Conservation (phyloP, 2,113 vertebrate genomes). For the Notothenia rossii region DNA sequence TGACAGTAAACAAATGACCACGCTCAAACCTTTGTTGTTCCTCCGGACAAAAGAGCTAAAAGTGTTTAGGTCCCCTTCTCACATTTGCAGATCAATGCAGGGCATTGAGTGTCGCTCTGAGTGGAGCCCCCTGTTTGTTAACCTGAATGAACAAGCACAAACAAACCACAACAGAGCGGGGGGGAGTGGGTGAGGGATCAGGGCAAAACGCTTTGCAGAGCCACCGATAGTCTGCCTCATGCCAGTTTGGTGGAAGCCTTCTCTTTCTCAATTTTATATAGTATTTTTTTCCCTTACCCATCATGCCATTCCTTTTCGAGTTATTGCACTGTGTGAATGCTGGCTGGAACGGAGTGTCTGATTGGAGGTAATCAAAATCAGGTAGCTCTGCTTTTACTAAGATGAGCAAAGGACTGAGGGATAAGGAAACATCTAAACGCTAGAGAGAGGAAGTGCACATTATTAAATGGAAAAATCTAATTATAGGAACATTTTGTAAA, state of each 20-base stretch:
- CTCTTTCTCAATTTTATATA: not conserved
- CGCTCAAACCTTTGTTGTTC: not conserved
- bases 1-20: constrained; percentile 53
- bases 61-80: not conserved
- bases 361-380: constrained; percentile 1
- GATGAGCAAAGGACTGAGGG: not conserved
- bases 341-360: not conserved
- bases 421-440: not conserved
- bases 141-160: constrained; percentile 36
- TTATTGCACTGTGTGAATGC: not conserved
- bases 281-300: constrained; percentile 7
- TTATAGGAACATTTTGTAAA: no score
- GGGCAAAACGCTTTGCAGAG: not conserved
- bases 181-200: not conserved
- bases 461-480: not conserved
- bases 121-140: constrained; percentile 37
- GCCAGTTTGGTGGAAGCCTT: not conserved
- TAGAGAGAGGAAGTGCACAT: no score
- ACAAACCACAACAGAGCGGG: constrained; percentile 17
- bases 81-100: constrained; percentile 46
- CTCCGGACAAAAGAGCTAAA: constrained; percentile 38
- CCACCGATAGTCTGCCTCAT: not conserved
- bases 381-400: not conserved
- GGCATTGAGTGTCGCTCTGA: constrained; percentile 48
- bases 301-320: constrained; percentile 27